Percentiles rank a stretch among this genome's conserved stretches.
Conservation (phyloP, 2,113 vertebrate species). For the Hydrolagus affinis region DNA sequence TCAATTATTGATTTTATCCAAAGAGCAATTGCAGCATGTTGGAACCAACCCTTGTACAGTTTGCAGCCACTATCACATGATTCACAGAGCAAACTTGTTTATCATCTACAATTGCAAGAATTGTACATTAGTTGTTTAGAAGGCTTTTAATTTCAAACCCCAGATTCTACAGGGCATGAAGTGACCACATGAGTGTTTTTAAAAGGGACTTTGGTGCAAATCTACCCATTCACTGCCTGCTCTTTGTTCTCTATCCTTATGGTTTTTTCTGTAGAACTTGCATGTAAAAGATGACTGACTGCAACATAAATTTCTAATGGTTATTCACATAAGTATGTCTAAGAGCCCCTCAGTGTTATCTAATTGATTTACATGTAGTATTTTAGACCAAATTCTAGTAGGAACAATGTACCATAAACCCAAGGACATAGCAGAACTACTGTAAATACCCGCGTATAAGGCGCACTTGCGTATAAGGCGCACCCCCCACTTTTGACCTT, state of each 20-base stretch:
- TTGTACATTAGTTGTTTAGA: background rate
- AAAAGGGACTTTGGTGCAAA: constrained; percentile 47
- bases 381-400: background rate
- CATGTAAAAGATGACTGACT: constrained; percentile 55
- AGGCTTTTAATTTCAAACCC: constrained; percentile 23
- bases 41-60: background rate
- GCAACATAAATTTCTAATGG: constrained; percentile 37
- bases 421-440: background rate
- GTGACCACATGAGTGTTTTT: constrained; percentile 46
- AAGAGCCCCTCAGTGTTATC: background rate
- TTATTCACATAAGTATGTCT: background rate
- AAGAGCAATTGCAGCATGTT: background rate
- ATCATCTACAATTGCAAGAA: background rate
- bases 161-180: constrained; percentile 57
- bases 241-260: constrained; percentile 44
- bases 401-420: background rate
- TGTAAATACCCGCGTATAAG: too few relatives aligned
- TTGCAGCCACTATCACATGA: background rate
- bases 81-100: background rate
- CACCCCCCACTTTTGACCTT: too few relatives aligned
- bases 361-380: background rate
- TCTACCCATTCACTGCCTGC: constrained; percentile 48
- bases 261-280: constrained; percentile 51
- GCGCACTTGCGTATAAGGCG: too few relatives aligned
- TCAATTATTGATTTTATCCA: background rate